phyloP scores from a whole-genome alignment of 2,113 vertebrate species.

The Symphodus melops region DNA sequence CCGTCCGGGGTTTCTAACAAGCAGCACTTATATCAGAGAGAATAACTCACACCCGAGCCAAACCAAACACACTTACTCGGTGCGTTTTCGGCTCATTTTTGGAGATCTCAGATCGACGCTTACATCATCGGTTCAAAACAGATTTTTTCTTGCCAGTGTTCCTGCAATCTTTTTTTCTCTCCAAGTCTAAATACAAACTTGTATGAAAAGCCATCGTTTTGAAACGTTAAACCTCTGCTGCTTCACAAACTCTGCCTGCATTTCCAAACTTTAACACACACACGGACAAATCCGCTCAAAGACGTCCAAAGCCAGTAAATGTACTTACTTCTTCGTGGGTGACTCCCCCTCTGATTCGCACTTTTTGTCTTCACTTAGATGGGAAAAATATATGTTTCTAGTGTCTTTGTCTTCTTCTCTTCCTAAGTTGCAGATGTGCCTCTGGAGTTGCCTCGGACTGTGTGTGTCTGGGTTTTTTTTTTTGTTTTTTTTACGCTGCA shows the following conservation, averaged over 20 bases:
- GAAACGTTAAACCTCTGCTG: slow-evolving; percentile 61
- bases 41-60: slow-evolving; percentile 25
- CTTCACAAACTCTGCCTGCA: slow-evolving; percentile 20
- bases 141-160: not conserved
- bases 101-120: not conserved
- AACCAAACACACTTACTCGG: not conserved
- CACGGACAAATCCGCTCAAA: not conserved
- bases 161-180: slow-evolving; percentile 7
- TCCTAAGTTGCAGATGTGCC: slow-evolving; percentile 73
- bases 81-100: slow-evolving; percentile 2
- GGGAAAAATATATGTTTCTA: slow-evolving; percentile 9
- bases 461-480: slow-evolving; percentile 51
- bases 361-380: slow-evolving; percentile 52
- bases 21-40: slow-evolving; percentile 35
- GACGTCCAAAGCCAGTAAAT: not conserved
- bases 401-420: slow-evolving; percentile 50
- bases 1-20: slow-evolving; percentile 32
- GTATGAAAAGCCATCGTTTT: slow-evolving; percentile 53
- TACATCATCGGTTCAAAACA: slow-evolving; percentile 5
- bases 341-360: slow-evolving; percentile 33
- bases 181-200: slow-evolving; percentile 30
- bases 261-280: slow-evolving; percentile 59
- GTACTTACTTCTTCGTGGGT: slow-evolving; percentile 78
- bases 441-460: slow-evolving; percentile 68
- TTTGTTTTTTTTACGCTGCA: slow-evolving; percentile 65